Percentiles rank a stretch among this genome's conserved stretches.
phyloP scores from a whole-genome alignment of 2,113 vertebrate species.

The Dinomys branickii region DNA sequence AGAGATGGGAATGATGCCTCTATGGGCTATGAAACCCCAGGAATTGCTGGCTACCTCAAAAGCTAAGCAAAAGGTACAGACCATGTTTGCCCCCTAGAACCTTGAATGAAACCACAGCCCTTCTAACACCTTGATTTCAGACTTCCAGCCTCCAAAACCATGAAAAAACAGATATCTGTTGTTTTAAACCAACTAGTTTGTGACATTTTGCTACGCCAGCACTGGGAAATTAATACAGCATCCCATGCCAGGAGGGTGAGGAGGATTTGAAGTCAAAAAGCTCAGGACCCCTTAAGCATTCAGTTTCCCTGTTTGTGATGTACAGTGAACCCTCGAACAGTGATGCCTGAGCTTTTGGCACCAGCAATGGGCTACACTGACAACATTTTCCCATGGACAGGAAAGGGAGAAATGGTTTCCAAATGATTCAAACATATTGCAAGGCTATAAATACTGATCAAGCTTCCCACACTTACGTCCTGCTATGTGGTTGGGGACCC shows the following conservation, averaged over 20 bases:
- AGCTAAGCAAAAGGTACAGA: background rate
- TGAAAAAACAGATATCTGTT: background rate
- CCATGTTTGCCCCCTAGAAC: background rate
- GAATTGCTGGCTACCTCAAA: background rate
- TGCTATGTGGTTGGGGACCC: background rate
- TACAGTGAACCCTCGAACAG: background rate
- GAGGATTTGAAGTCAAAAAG: background rate
- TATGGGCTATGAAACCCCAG: too few relatives aligned
- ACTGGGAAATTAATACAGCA: background rate
- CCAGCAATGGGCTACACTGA: background rate
- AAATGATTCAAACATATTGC: background rate
- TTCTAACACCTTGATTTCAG: background rate
- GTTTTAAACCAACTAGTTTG: background rate
- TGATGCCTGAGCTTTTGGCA: background rate
- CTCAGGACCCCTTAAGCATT: background rate
- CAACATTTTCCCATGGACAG: background rate
- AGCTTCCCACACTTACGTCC: background rate
- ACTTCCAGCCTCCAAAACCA: background rate
- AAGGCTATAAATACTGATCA: background rate
- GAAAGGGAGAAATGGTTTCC: background rate
- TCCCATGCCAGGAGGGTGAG: background rate
- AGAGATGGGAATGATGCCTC: background rate
- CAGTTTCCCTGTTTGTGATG: background rate
- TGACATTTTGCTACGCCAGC: background rate
- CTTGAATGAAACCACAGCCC: background rate